phyloP scores from a whole-genome alignment of 1,140 invertebrate species.

The Drosophila mayri region DNA sequence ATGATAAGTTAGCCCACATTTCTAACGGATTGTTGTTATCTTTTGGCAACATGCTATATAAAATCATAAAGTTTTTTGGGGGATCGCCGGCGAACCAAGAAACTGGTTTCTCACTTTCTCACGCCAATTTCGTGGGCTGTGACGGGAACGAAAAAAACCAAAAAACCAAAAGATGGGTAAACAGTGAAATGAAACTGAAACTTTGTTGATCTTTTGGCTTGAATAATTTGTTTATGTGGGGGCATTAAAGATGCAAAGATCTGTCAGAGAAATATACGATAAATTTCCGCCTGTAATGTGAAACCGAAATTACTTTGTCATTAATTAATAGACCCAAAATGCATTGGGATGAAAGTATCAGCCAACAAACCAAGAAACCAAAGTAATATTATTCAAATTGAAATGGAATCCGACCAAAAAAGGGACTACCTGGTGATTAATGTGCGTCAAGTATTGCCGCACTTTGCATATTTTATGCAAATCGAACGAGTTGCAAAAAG shows the following conservation, averaged over 20 bases:
- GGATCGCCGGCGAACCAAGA: slow-evolving; percentile 8
- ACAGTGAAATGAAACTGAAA: slow-evolving; percentile 41
- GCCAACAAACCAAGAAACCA: neutral
- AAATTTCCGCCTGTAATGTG: slow-evolving; percentile 59
- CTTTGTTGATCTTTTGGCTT: slow-evolving; percentile 21
- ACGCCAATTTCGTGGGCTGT: slow-evolving; percentile 71
- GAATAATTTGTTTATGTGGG: slow-evolving; percentile 31
- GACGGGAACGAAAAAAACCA: slow-evolving; percentile 31
- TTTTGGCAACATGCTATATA: slow-evolving; percentile 1
- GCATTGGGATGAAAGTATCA: slow-evolving; percentile 18
- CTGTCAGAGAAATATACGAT: slow-evolving; percentile 52
- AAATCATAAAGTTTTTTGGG: slow-evolving; percentile 6
- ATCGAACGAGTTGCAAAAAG: slow-evolving; percentile 50
- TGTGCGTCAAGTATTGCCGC: slow-evolving; percentile 45
- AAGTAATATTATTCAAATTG: slow-evolving; percentile 11
- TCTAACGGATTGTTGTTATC: slow-evolving; percentile 24
- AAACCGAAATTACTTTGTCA: slow-evolving; percentile 54
- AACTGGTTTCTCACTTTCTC: slow-evolving; percentile 79
- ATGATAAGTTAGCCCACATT: slow-evolving; percentile 45
- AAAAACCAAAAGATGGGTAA: neutral
- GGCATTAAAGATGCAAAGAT: slow-evolving; percentile 52
- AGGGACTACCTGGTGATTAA: slow-evolving; percentile 38
- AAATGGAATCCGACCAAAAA: slow-evolving; percentile 20
- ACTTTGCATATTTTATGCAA: slow-evolving; percentile 58
- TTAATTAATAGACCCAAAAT: slow-evolving; percentile 45